Evolutionary conservation across 2,888 invertebrate species (phyloP).

Genomic region (Epistrophe eligans): DNA sequence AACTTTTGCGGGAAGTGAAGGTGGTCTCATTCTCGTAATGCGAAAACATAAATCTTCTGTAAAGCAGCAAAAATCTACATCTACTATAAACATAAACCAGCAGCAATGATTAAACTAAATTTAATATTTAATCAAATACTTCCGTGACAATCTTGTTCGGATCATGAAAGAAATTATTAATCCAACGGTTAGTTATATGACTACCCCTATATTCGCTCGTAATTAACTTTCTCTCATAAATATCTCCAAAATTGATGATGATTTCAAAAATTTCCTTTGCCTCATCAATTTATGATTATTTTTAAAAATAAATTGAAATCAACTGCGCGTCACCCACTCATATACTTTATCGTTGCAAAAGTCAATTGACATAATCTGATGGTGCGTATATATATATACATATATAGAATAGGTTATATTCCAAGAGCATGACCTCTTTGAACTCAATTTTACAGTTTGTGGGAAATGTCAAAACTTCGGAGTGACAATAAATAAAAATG

Average conservation of each 20-base stretch:
- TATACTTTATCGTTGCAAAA: constrained; percentile 49
- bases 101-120: neutral
- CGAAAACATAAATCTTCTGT: neutral
- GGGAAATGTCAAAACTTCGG: constrained; percentile 67
- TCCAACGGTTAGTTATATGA: neutral
- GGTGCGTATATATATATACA: constrained; percentile 18
- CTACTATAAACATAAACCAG: constrained; percentile 14
- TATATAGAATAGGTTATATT: neutral
- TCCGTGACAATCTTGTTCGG: constrained; percentile 42
- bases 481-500: constrained; percentile 69
- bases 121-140: constrained; percentile 34
- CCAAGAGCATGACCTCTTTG: constrained; percentile 35
- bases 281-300: constrained; percentile 52
- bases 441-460: constrained; percentile 67
- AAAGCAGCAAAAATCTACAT: neutral
- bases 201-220: constrained; percentile 56
- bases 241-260: constrained; percentile 1
- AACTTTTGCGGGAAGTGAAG: no score
- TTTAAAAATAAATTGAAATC: constrained; percentile 67
- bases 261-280: constrained; percentile 41
- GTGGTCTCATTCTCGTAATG: no score
- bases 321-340: constrained; percentile 51
- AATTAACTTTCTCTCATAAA: constrained; percentile 72
- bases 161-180: constrained; percentile 31
- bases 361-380: constrained; percentile 69